Conservation (phyloP, 2,113 vertebrate species). For the Crotalus viridis region DNA sequence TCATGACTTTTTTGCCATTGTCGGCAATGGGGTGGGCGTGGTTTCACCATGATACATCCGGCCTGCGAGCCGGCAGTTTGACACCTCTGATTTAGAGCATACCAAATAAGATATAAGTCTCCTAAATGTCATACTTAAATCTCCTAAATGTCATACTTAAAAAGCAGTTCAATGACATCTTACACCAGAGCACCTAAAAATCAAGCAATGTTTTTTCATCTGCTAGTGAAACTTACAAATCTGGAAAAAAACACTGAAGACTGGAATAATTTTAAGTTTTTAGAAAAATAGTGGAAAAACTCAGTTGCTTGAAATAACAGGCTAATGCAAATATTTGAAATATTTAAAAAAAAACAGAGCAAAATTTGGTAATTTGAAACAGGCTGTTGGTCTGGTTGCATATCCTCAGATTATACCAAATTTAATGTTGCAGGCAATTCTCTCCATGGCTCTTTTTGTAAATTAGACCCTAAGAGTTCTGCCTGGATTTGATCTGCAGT, state of each 20-base stretch:
- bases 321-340: background rate
- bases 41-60: too few species aligned
- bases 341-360: background rate
- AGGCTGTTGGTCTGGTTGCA: background rate
- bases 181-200: background rate
- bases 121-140: background rate
- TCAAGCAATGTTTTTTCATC: background rate
- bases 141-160: background rate
- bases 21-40: too few species aligned
- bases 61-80: too few species aligned
- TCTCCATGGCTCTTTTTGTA: background rate
- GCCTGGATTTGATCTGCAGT: background rate
- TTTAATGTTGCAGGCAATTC: background rate
- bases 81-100: background rate
- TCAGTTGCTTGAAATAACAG: background rate
- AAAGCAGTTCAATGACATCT: background rate
- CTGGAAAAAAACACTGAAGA: background rate
- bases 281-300: background rate
- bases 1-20: too few species aligned
- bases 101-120: background rate
- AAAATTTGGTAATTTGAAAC: background rate
- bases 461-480: background rate
- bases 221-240: background rate
- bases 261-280: background rate
- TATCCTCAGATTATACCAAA: background rate